Evolutionary conservation across 2,888 invertebrate genomes (phyloP).

Genomic region (Tipula vernalis): DNA sequence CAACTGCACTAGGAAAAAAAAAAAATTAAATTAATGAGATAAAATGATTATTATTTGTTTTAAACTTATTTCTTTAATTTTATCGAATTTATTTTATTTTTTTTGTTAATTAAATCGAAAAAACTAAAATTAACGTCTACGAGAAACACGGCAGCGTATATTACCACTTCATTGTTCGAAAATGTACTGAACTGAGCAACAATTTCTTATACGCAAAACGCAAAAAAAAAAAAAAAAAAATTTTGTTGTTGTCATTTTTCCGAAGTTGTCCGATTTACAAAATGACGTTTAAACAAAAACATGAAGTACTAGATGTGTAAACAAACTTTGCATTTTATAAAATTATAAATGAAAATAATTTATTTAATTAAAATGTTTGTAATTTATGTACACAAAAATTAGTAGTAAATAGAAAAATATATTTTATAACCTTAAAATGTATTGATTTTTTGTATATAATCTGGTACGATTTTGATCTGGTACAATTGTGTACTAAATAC

Average conservation of each 20-base stretch:
- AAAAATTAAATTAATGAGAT: background rate
- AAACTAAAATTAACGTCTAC: background rate
- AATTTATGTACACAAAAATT: background rate
- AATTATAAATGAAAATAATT: background rate
- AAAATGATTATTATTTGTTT: background rate
- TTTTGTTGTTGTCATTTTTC: background rate
- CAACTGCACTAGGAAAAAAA: background rate
- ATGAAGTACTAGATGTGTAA: background rate
- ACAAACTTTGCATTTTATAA: background rate
- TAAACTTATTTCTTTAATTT: background rate
- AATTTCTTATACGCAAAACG: background rate
- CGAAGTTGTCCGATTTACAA: background rate
- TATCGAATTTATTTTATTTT: background rate
- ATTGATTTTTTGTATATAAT: background rate
- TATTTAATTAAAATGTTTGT: background rate
- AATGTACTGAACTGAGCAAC: background rate
- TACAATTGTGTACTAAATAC: background rate
- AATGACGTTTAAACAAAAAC: background rate
- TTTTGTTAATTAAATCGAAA: background rate
- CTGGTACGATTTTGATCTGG: background rate
- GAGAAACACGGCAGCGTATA: background rate
- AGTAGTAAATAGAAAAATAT: background rate
- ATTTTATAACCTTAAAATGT: background rate
- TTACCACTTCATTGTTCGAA: background rate
- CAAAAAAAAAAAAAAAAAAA: background rate